Base-by-base conservation (phyloP, 2,113 vertebrate genomes). In the Anarrhichthys ocellatus region DNA sequence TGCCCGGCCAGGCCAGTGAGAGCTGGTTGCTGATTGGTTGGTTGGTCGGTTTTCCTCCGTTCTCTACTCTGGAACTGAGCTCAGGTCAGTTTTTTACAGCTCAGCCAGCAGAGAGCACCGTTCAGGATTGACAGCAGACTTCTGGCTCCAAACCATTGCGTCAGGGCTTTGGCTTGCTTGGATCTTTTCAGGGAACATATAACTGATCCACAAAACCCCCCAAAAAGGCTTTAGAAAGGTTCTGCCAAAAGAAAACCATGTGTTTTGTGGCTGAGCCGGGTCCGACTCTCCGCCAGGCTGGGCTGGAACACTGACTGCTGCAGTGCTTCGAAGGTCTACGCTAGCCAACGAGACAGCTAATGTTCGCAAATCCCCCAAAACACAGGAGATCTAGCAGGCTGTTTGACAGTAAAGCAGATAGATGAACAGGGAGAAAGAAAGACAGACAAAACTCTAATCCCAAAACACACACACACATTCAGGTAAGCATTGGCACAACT, bases 1-100 rank as follows among this genome's bases (percentile, higher is more conserved):
- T 74, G 72, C 34, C 65, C 59, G n/a, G 13, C 85, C 81, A 64
- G 61, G 81, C 75, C 24, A 81, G 85, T 80, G 79, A 90, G 81
- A 92, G 80, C 56, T 88, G 83, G 64, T 56, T 75, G 82, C 85
- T 88, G 77, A 86, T 85, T 83, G 62, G 84, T 73, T 87, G 73
- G 73, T 89, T 83, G 76, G 58, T 85, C 14, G 56, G 71, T 88
- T 80, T 52, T 84, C 63, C 59, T 76, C 69, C 66, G 66, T 83
- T 66, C 46, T 82, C n/a, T 84, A 72, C 73, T 86, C 89, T 94
- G 92, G 89, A 93, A 87, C 90, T 92, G 91, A 93, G 88, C 91
- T 94, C 82, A 84, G 84, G 82, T 92, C 88, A 86, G 85, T 91
- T 88, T 89, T 93, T 88, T 24, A 67, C 86, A 91, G 86, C 81